Evolutionary conservation across 1,140 invertebrate genomes (phyloP).

Genomic region (Lucilia sericata): DNA sequence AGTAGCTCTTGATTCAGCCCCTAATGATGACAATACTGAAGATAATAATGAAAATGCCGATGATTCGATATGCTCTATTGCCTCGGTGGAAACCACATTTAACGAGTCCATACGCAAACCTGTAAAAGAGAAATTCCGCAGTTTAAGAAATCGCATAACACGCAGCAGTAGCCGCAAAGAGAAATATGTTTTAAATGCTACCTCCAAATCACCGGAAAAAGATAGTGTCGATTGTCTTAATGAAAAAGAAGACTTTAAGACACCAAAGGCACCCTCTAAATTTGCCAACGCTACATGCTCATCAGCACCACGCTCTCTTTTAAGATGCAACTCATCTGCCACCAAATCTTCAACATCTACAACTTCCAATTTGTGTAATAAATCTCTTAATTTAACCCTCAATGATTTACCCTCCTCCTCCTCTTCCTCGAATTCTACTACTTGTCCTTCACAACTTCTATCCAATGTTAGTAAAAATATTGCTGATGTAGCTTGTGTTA

Average conservation of each 20-base stretch:
- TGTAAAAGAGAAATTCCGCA: conserved; percentile 62
- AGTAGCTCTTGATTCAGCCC: conserved; percentile 49
- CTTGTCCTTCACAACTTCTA: neutral
- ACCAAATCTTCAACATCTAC: conserved; percentile 19
- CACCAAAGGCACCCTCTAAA: conserved; percentile 59
- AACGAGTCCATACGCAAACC: conserved; percentile 64
- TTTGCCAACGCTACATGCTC: neutral
- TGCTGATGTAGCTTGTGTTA: neutral
- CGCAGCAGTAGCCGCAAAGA: conserved; percentile 58
- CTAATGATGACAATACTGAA: conserved; percentile 24
- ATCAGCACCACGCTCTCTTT: conserved; percentile 10
- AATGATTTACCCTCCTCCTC: conserved; percentile 34
- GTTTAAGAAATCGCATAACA: conserved; percentile 58
- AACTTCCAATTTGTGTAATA: conserved; percentile 43
- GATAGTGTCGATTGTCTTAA: conserved; percentile 25
- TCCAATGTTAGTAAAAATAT: conserved; percentile 8
- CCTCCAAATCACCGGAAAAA: conserved; percentile 35
- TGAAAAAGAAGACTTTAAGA: conserved; percentile 60
- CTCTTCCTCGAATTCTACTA: conserved; percentile 51
- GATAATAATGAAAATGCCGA: conserved; percentile 51
- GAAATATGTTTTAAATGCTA: conserved; percentile 27
- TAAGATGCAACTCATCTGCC: conserved; percentile 19
- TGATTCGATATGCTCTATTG: conserved; percentile 61
- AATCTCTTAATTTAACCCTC: conserved; percentile 30
- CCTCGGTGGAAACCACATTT: conserved; percentile 58